Conservation (phyloP, 2,888 invertebrate genomes). For the Latrodectus hesperus region DNA sequence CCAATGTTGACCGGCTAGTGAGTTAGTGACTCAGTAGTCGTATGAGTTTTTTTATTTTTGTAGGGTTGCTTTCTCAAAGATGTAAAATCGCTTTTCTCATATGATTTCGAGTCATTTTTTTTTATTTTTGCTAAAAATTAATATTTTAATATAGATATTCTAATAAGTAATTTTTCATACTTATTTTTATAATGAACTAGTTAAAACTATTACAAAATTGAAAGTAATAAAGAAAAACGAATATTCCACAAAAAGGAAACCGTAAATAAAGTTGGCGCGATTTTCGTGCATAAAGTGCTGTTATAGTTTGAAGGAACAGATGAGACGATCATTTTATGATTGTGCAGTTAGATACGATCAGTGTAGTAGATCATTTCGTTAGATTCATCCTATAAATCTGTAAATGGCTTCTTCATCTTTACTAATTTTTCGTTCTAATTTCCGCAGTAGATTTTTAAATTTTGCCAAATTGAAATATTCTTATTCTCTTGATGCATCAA, state of each 20-base stretch:
- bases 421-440: constrained; percentile 21
- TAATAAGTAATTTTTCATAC: too few relatives aligned
- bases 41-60: constrained; percentile 28
- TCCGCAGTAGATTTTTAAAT: constrained; percentile 14
- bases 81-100: constrained; percentile 32
- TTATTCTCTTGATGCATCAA: too few relatives aligned
- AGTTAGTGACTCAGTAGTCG: constrained; percentile 67
- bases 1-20: constrained; percentile 65
- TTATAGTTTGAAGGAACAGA: background rate
- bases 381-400: background rate
- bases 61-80: constrained; percentile 30
- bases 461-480: constrained; percentile 15
- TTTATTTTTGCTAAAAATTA: background rate
- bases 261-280: constrained; percentile 5
- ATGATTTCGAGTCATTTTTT: constrained; percentile 34
- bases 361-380: background rate
- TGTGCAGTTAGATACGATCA: background rate
- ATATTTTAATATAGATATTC: too few relatives aligned
- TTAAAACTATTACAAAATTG: background rate
- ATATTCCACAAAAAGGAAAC: background rate
- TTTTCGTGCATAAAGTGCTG: background rate
- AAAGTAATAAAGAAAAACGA: background rate
- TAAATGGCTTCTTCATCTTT: constrained; percentile 25
- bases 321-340: background rate
- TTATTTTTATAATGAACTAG: too few relatives aligned